A percentile compares a stretch with the other conserved stretches of the same genome.
These are phyloP conservation scores for Cricetomys ansorgei DNA, from an alignment of 2,113 vertebrate species.

Conservation along the genomic window DNA sequence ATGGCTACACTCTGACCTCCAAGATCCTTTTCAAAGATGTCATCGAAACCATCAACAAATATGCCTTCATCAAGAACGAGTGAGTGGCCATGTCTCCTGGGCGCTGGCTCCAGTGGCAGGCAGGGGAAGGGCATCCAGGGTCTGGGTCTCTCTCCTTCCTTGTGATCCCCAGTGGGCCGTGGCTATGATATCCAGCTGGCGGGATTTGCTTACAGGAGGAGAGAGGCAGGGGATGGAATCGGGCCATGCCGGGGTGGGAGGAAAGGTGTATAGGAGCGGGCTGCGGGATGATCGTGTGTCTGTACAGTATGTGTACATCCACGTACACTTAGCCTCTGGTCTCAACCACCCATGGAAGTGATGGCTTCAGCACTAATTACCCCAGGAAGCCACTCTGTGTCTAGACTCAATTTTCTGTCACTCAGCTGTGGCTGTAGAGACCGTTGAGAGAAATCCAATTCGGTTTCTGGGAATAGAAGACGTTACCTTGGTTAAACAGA, in stretches of 20 bases:
- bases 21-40: slow-evolving; percentile 99
- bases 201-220: background rate
- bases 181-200: no score
- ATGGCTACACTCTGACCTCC: slow-evolving; percentile 98
- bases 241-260: background rate
- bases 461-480: slow-evolving; percentile 39
- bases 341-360: fast-evolving
- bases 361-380: fast-evolving
- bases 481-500: background rate
- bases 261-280: background rate
- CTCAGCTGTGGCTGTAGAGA: background rate
- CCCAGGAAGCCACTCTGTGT: background rate
- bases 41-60: slow-evolving; percentile 98
- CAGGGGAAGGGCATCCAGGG: fast-evolving
- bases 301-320: no score
- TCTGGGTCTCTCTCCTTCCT: background rate
- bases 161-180: background rate
- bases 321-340: fast-evolving
- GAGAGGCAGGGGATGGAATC: background rate
- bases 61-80: slow-evolving; percentile 96
- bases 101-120: fast-evolving
- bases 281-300: fast-evolving
- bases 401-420: background rate
- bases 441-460: slow-evolving; percentile 9
- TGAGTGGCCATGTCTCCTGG: slow-evolving; percentile 85